Percentiles rank a stretch among this genome's conserved stretches.
phyloP scores from a whole-genome alignment of 1,140 invertebrate species.

The Dolichoris vasculosae region DNA sequence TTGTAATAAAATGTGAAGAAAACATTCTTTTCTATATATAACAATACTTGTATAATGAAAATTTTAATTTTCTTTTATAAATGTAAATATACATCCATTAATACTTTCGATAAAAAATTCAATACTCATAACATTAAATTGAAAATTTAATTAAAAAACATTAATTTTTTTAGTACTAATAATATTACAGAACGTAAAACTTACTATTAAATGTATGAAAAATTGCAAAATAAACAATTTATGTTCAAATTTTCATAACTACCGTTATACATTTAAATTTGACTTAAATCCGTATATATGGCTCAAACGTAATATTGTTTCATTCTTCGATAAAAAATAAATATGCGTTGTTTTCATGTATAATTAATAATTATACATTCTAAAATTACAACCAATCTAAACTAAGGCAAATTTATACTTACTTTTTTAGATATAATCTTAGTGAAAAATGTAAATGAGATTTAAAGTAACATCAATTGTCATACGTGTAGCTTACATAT shows the following conservation, averaged over 20 bases:
- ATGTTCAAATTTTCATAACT: background rate
- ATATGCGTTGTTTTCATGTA: too few relatives aligned
- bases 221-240: background rate
- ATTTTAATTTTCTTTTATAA: too few relatives aligned
- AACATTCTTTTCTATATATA: too few relatives aligned
- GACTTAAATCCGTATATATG: background rate
- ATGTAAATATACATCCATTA: too few relatives aligned
- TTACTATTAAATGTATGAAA: background rate
- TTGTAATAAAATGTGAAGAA: too few relatives aligned
- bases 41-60: too few relatives aligned
- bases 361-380: background rate
- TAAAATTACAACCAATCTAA: background rate
- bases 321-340: too few relatives aligned
- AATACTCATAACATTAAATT: too few relatives aligned
- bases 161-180: background rate
- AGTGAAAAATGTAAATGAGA: conserved; percentile 18
- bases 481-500: background rate
- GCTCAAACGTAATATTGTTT: too few relatives aligned
- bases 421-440: background rate
- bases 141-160: too few relatives aligned
- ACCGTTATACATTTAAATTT: too few relatives aligned
- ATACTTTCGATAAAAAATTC: too few relatives aligned
- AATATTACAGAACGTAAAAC: background rate
- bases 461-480: conserved; percentile 37
- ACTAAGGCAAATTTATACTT: background rate